Evolutionary conservation across 2,888 invertebrate species (phyloP), one percentile per base, ranked within the genome.

Genomic region (Ophion costatus): DNA sequence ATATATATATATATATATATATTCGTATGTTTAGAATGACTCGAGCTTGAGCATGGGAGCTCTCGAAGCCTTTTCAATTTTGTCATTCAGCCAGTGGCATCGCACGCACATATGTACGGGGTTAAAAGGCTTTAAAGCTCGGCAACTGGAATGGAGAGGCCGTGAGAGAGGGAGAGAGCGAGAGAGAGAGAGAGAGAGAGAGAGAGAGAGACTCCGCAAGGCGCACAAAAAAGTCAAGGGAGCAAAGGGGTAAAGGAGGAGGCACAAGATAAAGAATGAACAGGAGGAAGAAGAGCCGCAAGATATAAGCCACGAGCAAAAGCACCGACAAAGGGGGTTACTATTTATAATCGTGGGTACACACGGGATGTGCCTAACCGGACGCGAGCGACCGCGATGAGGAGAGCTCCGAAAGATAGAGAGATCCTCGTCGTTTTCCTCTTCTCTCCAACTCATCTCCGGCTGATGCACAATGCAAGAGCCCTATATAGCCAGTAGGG

Each of bases 311-410:
- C 80, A 76, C 29, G 57, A 73, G 82, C 67, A 73, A 42, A 71
- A 84, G 81, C 84, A 88, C 90, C 92, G 92, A 92, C 92, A 93
- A 93, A 93, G 92, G 71, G 71, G 79, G 89, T 91, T 92, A 92
- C 92, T 93, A 93, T 93, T 92, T 93, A 93, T 93, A 93, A 92
- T 92, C 91, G 89, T 87, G 86, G 77, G 78, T 82, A 84, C 78
- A 74, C 67, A 63, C 38, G 80, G 56, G 80, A 77, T 74, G 84
- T 71, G 80, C 81, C 81, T 79, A 81, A 86, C 83, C 84, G 84
- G 79, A 83, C 85, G 85, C 76, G 83, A 24, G 51, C 74, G 80
- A 86, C 69, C 74, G 78, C 75, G 71, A 79, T 69, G 84, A 79
- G 84, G 69, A 84, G 71, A 57, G 80, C 29, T 67, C 20, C 33